These are phyloP conservation scores for Sinopyrophorus schimmeli DNA, from an alignment of 2,888 invertebrate species.

Conservation along the genomic window DNA sequence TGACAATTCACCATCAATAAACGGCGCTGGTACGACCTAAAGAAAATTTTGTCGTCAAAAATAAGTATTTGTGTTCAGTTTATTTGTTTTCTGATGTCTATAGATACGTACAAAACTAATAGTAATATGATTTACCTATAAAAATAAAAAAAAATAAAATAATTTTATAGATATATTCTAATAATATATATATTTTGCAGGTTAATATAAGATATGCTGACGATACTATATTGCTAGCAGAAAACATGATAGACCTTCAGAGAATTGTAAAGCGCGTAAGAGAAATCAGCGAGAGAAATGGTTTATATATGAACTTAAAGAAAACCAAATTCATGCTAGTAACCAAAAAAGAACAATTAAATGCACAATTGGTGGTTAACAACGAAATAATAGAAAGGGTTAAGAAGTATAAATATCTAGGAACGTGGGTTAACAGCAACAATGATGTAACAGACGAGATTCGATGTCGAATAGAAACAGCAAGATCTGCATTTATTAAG, in stretches of 20 bases:
- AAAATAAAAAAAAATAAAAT: no score
- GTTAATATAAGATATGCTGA: no score
- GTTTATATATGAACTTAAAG: conserved; percentile 5
- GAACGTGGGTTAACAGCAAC: not conserved
- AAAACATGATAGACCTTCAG: conserved; percentile 2
- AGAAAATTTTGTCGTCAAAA: no score
- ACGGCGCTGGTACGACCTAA: no score
- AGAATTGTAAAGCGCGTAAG: not conserved
- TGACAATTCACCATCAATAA: no score
- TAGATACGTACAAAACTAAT: no score
- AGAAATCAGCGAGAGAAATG: not conserved
- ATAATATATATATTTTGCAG: no score
- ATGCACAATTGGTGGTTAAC: conserved; percentile 2
- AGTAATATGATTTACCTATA: no score
- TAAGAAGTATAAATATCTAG: conserved; percentile 3
- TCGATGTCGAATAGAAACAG: conserved; percentile 1
- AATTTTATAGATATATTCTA: no score
- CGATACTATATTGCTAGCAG: no score
- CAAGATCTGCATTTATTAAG: conserved; percentile 1
- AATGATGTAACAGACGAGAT: conserved; percentile 1
- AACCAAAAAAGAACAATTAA: conserved; percentile 1
- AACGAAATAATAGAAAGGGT: not conserved
- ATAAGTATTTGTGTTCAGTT: no score
- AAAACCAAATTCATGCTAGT: conserved; percentile 2
- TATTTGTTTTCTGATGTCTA: no score